Conservation (phyloP, 2,113 vertebrate species). For the Tyrannus savana region DNA sequence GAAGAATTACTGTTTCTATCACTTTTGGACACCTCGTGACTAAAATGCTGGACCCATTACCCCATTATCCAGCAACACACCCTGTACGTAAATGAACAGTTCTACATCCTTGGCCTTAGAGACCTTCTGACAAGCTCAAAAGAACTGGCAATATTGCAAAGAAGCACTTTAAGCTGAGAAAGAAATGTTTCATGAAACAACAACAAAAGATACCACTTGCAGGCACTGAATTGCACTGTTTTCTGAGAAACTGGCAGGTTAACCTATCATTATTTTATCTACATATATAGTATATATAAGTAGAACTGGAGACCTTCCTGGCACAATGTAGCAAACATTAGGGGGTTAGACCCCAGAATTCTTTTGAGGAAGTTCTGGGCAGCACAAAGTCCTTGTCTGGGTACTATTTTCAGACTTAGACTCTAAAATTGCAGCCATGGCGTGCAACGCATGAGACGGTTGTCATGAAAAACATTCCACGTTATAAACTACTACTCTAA, state of each 20-base stretch:
- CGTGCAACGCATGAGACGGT: conserved; percentile 46
- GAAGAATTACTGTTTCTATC: neutral
- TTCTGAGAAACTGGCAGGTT: neutral
- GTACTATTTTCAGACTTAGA: conserved; percentile 48
- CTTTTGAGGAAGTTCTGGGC: neutral
- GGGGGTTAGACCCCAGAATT: neutral
- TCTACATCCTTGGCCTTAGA: neutral
- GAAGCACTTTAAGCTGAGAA: neutral
- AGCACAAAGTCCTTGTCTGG: neutral
- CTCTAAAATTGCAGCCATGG: conserved; percentile 44
- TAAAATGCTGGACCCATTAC: neutral
- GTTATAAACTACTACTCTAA: conserved; percentile 55
- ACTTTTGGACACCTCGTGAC: neutral
- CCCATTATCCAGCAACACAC: neutral
- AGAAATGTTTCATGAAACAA: neutral
- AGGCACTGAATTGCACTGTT: neutral
- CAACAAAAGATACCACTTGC: neutral
- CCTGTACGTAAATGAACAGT: neutral
- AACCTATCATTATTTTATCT: neutral
- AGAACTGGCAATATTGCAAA: neutral
- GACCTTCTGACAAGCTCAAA: neutral
- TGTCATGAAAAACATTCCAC: conserved; percentile 68
- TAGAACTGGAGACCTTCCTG: neutral
- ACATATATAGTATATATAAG: neutral
- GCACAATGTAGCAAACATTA: neutral